Base-by-base conservation (phyloP, 2,888 invertebrate species). In the Tiliacea citrago region DNA sequence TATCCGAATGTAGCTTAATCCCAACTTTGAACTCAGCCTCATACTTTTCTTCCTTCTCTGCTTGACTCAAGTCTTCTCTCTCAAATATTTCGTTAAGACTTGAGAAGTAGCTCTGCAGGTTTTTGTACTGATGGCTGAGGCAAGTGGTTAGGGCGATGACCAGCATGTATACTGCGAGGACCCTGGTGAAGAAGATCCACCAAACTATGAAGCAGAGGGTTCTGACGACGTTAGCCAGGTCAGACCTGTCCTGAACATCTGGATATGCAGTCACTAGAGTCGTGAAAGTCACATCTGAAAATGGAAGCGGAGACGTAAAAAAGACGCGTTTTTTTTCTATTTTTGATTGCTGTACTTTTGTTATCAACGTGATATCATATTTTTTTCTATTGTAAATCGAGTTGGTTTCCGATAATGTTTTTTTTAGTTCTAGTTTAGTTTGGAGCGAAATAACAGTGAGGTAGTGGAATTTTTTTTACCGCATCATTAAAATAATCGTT, bases 71-170 rank as follows among this genome's bases (percentile, higher is more conserved):
- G 55, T 86, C 72, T 0, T 83, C 49, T 16, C 68, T 81, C 7
- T 87, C 79, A 71, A 94, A 94, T 61, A 94, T 91, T 0, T 84
- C 61, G 8, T 83, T 81, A 0, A 94, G 89, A 13, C 82, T 88
- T 39, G 77, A 68, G 82, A 94, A 95, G 81, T 94, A 95, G 35
- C 89, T 91, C 42, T 90, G 88, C 45, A 94, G 68, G 74, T 92
- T 92, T 67, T 86, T 90, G 73, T 87, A 94, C 82, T 94, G 94
- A 68, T 91, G 84, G 39, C 91, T 90, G 8, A 91, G 85, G 58
- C 86, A 81, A 0, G 89, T 88, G 0, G 86, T 84, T 9, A 91
- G 67, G 6, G 86, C 70, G 6, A 91, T 83, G 47, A 92, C 82
- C 24, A 91, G 72, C 49, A 79, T 73, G 70, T 88, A 91, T 6